Evolutionary conservation across 2,888 invertebrate genomes (phyloP).

Genomic region (Acrobasis consociella): DNA sequence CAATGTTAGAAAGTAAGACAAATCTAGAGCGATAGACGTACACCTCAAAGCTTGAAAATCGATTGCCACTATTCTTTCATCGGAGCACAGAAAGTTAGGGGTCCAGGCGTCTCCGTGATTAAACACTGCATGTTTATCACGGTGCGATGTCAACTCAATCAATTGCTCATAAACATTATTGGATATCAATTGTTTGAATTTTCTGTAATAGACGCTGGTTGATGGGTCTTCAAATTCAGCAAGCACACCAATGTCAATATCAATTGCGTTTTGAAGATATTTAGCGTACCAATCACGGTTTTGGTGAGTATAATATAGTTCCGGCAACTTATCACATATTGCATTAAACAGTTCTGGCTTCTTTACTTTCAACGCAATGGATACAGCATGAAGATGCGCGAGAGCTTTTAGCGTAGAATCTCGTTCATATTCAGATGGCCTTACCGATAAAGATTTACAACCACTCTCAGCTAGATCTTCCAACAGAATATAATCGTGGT

Average conservation of each 20-base stretch:
- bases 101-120: slow-evolving; percentile 62
- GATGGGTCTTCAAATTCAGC: slow-evolving; percentile 42
- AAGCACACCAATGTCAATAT: slow-evolving; percentile 45
- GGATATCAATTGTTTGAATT: slow-evolving; percentile 43
- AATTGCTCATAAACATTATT: slow-evolving; percentile 48
- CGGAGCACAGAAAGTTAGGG: slow-evolving; percentile 51
- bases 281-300: slow-evolving; percentile 49
- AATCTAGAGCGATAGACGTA: slow-evolving; percentile 50
- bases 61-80: slow-evolving; percentile 45
- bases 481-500: slow-evolving; percentile 53
- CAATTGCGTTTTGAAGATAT: slow-evolving; percentile 47
- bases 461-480: slow-evolving; percentile 51
- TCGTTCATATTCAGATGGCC: slow-evolving; percentile 41
- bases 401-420: slow-evolving; percentile 45
- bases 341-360: slow-evolving; percentile 44
- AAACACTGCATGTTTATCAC: slow-evolving; percentile 44
- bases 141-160: slow-evolving; percentile 36
- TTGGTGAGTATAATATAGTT: slow-evolving; percentile 48
- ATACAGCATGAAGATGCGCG: slow-evolving; percentile 60
- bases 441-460: slow-evolving; percentile 39
- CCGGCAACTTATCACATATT: slow-evolving; percentile 42
- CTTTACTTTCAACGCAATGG: slow-evolving; percentile 47
- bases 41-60: slow-evolving; percentile 59
- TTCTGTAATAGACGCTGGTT: slow-evolving; percentile 49
- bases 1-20: slow-evolving; percentile 46